Evolutionary conservation across 2,888 invertebrate genomes (phyloP).

Genomic region (Tipula unca): DNA sequence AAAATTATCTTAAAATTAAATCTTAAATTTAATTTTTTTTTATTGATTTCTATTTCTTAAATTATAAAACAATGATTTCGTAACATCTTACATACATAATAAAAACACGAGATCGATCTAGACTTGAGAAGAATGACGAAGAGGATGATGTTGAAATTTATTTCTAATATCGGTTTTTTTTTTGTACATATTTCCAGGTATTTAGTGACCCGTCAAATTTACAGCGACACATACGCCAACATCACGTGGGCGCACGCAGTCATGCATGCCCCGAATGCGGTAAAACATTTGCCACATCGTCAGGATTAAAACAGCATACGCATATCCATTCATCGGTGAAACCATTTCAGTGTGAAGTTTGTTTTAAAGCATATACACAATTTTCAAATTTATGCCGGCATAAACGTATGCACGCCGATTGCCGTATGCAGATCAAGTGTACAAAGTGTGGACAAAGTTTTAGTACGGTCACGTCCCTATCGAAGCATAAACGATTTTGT

Average conservation of each 20-base stretch:
- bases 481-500: slow-evolving; percentile 95
- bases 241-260: slow-evolving; percentile 90
- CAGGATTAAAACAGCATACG: slow-evolving; percentile 97
- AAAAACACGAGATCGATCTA: neutral
- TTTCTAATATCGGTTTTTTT: slow-evolving; percentile 32
- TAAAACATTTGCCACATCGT: slow-evolving; percentile 95
- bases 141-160: neutral
- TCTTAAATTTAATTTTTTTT: neutral
- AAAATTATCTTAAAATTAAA: slow-evolving; percentile 3
- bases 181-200: slow-evolving; percentile 59
- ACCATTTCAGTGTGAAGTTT: slow-evolving; percentile 94
- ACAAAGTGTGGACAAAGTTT: slow-evolving; percentile 90
- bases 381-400: slow-evolving; percentile 99
- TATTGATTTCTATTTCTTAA: slow-evolving; percentile 14
- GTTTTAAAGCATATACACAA: slow-evolving; percentile 97
- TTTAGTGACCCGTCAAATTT: slow-evolving; percentile 95
- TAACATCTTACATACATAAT: neutral
- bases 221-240: slow-evolving; percentile 91
- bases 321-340: slow-evolving; percentile 98
- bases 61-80: neutral
- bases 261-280: slow-evolving; percentile 98
- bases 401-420: slow-evolving; percentile 96
- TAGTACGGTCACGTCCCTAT: slow-evolving; percentile 80
- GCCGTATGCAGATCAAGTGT: slow-evolving; percentile 89
- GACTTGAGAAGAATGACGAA: neutral